Base-by-base conservation (phyloP, 2,113 vertebrate species). In the Dipodomys merriami region DNA sequence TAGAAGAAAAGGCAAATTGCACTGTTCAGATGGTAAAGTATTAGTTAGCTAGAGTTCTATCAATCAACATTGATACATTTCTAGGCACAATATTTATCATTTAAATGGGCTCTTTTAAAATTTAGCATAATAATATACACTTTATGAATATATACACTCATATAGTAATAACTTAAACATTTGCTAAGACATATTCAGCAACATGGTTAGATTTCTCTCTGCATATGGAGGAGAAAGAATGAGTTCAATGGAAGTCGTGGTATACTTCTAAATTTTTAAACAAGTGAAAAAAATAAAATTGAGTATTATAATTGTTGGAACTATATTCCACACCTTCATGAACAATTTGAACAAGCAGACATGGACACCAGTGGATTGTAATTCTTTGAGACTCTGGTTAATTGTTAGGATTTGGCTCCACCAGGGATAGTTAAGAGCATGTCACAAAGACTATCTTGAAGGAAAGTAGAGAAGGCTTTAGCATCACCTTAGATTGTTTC, bases 361-460 rank as follows among this genome's bases (percentile, higher is more conserved):
- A 57, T 46, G 7, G 20, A 27, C 11, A 49, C 39, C 13, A 22
- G 46, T 49, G 33, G 1, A 27, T 88, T 81, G 85, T 16, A 60
- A 39, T 80, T 77, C 33, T 83, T 91, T 83, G 13, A 72, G 27
- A 88, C 9, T 69, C 33, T 33, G 9, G 0, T 30, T 84, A 73
- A 53, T 22, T 53, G 23, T 83, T 65, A 62, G n/a, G 25, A 44
- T 86, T 44, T 65, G 69, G 11, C 22, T 10, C 12, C 27, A 35
- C 0, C 33, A 76, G 1, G 27, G 1, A 49, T 53, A 86, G 72
- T 86, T 77, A n/a, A 88, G 35, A 74, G 68, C 39, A 16, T 1
- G 77, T 84, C 91, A 92, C 46, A 72, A 83, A 86, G 69, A 46
- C 46, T 19, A 64, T 74, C 83, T 90, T 35, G 30, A 49, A 68